Evolutionary conservation across 2,888 invertebrate genomes (phyloP).

Genomic region (Gandaritis pyraliata): DNA sequence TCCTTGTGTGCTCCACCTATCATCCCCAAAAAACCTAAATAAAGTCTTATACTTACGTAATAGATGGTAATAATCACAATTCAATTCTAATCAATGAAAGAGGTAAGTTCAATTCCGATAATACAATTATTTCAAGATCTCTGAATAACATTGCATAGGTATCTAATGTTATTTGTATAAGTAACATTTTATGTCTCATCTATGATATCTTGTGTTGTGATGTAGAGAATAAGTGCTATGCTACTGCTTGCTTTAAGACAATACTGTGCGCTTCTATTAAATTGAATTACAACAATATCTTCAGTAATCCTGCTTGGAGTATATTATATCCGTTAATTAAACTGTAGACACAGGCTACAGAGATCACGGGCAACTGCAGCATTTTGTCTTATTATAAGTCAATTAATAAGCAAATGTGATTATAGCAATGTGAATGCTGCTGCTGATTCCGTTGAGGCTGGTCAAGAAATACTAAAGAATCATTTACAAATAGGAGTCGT

Average conservation of each 20-base stretch:
- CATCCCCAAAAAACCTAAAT: background rate
- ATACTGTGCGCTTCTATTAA: constrained; percentile 38
- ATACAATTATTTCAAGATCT: too few species aligned
- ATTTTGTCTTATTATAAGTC: constrained; percentile 15
- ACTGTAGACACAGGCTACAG: constrained; percentile 25
- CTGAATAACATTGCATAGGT: too few species aligned
- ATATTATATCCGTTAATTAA: constrained; percentile 24
- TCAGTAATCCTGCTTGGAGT: constrained; percentile 18
- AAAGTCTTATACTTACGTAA: too few species aligned
- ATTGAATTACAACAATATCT: constrained; percentile 45
- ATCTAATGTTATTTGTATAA: too few species aligned
- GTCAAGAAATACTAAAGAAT: constrained; percentile 10
- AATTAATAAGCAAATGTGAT: constrained; percentile 16
- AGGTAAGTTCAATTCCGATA: too few species aligned
- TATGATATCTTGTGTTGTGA: too few species aligned
- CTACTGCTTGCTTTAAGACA: background rate
- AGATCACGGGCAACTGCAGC: constrained; percentile 28
- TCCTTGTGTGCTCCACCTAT: background rate
- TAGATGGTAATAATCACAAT: too few species aligned
- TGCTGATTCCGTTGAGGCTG: constrained; percentile 11
- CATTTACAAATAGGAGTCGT: background rate
- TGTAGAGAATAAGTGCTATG: background rate
- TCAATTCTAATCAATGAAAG: too few species aligned
- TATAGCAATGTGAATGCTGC: background rate
- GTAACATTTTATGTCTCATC: too few species aligned